Conservation (phyloP, 2,888 invertebrate genomes). For the Nomada hirtipes region DNA sequence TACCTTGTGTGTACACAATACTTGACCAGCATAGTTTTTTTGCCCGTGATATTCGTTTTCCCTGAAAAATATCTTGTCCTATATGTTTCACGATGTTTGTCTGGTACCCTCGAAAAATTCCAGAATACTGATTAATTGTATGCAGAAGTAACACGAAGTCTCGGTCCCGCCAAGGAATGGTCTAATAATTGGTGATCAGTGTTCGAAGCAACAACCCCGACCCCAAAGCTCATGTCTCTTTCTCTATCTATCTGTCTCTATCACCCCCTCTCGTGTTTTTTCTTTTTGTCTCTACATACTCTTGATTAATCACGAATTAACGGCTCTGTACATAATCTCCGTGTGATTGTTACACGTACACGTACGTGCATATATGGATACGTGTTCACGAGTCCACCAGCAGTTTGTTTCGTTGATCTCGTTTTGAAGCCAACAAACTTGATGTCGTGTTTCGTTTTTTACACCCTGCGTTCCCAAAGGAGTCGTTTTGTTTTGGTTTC, state of each 20-base stretch:
- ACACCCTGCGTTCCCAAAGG: constrained; percentile 39
- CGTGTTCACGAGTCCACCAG: constrained; percentile 16
- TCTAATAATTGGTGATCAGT: constrained; percentile 62
- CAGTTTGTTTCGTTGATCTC: constrained; percentile 40
- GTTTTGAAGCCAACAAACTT: constrained; percentile 35
- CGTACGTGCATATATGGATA: constrained; percentile 19
- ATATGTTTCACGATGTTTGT: not conserved
- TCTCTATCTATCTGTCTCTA: constrained; percentile 57
- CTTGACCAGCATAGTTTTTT: not conserved
- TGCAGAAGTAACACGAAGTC: constrained; percentile 21
- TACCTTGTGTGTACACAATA: no score
- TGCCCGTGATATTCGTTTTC: not conserved
- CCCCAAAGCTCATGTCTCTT: constrained; percentile 46
- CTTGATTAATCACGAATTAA: constrained; percentile 68
- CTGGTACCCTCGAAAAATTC: not conserved
- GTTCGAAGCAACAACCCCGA: constrained; percentile 53
- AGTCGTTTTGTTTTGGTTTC: constrained; percentile 35
- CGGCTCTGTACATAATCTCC: constrained; percentile 64
- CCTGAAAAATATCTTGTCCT: not conserved
- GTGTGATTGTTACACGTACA: constrained; percentile 33
- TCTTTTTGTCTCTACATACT: constrained; percentile 45
- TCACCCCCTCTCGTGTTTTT: constrained; percentile 49
- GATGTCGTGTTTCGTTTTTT: constrained; percentile 57
- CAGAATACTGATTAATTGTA: not conserved
- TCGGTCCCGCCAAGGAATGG: constrained; percentile 56